phyloP scores from a whole-genome alignment of 2,113 vertebrate species.

The Poecilia latipinna region DNA sequence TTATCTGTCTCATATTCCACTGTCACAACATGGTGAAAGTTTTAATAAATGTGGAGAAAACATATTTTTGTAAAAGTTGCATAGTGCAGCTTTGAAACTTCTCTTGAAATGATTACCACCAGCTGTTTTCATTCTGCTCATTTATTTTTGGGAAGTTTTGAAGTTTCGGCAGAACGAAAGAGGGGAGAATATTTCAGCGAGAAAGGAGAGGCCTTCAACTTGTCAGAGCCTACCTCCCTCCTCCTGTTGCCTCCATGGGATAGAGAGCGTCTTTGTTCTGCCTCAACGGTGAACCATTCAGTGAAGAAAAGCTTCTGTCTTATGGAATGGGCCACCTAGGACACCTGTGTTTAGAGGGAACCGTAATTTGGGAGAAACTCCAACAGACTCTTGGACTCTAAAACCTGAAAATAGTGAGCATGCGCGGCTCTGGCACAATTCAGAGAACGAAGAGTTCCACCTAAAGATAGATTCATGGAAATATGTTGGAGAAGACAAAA shows the following conservation, averaged over 20 bases:
- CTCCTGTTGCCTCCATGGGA: slow-evolving; percentile 57
- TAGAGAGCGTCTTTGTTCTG: slow-evolving; percentile 47
- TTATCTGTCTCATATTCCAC: too few species aligned
- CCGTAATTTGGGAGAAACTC: slow-evolving; percentile 46
- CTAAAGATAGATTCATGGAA: slow-evolving; percentile 66
- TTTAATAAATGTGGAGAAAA: too few species aligned
- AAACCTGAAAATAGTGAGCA: slow-evolving; percentile 54
- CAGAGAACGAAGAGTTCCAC: slow-evolving; percentile 48
- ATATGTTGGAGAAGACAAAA: slow-evolving; percentile 63
- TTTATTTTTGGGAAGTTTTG: background rate
- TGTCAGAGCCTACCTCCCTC: slow-evolving; percentile 37
- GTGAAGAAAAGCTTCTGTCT: slow-evolving; percentile 49
- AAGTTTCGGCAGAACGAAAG: background rate
- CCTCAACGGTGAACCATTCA: slow-evolving; percentile 32
- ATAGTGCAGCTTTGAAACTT: background rate
- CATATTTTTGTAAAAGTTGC: too few species aligned
- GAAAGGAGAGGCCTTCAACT: slow-evolving; percentile 41
- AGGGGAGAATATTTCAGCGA: slow-evolving; percentile 21
- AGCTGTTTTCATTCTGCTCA: slow-evolving; percentile 1
- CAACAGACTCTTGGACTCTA: slow-evolving; percentile 46
- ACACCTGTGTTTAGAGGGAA: slow-evolving; percentile 30
- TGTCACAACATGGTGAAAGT: too few species aligned
- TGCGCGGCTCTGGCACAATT: slow-evolving; percentile 56
- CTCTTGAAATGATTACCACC: background rate
- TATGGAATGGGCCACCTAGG: slow-evolving; percentile 20